Evolutionary conservation across 1,140 invertebrate genomes (phyloP).

Genomic region (Zaprionus camerounensis): DNA sequence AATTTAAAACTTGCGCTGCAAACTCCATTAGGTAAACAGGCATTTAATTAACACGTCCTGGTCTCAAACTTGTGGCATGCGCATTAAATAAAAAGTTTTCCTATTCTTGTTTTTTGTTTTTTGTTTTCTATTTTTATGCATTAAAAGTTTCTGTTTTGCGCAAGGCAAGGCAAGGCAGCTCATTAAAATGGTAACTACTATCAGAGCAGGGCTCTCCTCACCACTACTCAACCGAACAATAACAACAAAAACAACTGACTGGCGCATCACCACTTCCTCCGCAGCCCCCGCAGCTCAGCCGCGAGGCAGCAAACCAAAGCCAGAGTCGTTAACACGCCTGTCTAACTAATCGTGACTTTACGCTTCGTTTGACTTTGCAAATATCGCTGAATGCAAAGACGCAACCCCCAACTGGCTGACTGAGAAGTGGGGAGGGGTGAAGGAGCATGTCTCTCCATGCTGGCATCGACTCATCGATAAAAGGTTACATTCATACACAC

Average conservation of each 20-base stretch:
- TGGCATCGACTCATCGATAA: constrained; percentile 64
- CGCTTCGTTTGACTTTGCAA: constrained; percentile 84
- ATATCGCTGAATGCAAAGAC: constrained; percentile 71
- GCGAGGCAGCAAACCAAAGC: constrained; percentile 36
- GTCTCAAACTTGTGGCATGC: constrained; percentile 60
- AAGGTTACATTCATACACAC: neutral
- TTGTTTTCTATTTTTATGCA: constrained; percentile 33
- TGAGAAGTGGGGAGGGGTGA: neutral
- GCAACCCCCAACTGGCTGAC: constrained; percentile 7
- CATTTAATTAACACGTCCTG: constrained; percentile 81
- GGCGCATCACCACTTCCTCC: neutral
- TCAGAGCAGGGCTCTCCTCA: constrained; percentile 30
- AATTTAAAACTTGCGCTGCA: constrained; percentile 70
- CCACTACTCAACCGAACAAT: constrained; percentile 47
- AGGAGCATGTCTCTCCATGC: neutral
- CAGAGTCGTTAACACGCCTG: constrained; percentile 80
- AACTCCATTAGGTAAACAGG: constrained; percentile 81
- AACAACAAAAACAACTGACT: constrained; percentile 17
- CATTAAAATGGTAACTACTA: constrained; percentile 74
- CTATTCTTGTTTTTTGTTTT: constrained; percentile 32
- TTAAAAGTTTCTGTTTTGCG: constrained; percentile 74
- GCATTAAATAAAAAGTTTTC: constrained; percentile 69
- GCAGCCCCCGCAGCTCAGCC: neutral
- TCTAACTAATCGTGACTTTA: constrained; percentile 84
- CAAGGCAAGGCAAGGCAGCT: constrained; percentile 59